These are phyloP conservation scores for Drosophila paranaensis DNA, from an alignment of 2,888 invertebrate genomes.

Conservation along the genomic window DNA sequence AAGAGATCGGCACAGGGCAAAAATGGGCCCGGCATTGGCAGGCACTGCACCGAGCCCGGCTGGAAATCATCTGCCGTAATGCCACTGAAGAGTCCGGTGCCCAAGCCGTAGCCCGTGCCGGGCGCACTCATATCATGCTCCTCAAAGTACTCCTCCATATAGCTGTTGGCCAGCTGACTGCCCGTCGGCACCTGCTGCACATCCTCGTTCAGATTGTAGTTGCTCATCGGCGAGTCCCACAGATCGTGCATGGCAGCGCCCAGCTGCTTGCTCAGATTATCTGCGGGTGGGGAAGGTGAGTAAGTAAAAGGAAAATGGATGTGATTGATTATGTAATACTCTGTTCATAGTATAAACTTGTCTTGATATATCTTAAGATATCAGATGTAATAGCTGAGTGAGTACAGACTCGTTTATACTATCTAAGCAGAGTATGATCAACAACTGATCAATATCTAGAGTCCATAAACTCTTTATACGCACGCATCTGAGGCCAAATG, in stretches of 20 bases:
- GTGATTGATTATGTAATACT: not conserved
- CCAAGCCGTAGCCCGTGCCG: constrained; percentile 63
- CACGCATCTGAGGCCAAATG: constrained; percentile 93
- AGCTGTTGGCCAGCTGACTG: constrained; percentile 84
- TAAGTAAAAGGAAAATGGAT: too few species aligned
- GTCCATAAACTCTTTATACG: constrained; percentile 78
- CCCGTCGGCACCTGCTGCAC: constrained; percentile 51
- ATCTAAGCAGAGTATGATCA: not conserved
- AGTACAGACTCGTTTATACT: not conserved
- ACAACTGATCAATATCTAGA: not conserved
- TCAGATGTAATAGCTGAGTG: too few species aligned
- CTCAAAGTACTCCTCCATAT: constrained; percentile 90
- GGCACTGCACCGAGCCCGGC: constrained; percentile 87
- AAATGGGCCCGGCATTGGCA: constrained; percentile 96
- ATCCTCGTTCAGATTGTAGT: constrained; percentile 58
- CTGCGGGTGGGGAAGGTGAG: constrained; percentile 82
- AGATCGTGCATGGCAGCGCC: constrained; percentile 89
- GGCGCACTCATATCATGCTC: constrained; percentile 85
- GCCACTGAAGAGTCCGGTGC: constrained; percentile 80
- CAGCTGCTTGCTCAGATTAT: constrained; percentile 90
- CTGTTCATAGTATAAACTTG: not conserved
- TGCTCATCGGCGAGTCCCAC: constrained; percentile 85
- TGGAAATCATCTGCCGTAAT: constrained; percentile 79
- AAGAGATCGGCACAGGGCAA: constrained; percentile 97
- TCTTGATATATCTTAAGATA: not conserved